Percentiles rank a stretch among this genome's conserved stretches.
These are phyloP conservation scores for Papilio aristodemus DNA, from an alignment of 1,140 invertebrate genomes.

Conservation along the genomic window DNA sequence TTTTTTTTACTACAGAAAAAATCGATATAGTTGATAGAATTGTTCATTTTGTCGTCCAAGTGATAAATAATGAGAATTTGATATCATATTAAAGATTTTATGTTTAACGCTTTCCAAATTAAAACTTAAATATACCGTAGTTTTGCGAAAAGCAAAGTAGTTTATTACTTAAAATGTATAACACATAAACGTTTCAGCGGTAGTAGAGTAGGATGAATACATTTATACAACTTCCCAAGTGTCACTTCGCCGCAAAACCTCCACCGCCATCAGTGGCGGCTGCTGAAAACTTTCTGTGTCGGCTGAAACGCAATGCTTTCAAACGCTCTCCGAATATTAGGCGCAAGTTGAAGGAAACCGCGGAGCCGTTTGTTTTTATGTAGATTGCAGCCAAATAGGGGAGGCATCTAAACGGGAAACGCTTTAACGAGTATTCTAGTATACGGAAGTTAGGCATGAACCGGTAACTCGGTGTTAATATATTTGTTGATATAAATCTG, in stretches of 20 bases:
- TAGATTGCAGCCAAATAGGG: not conserved
- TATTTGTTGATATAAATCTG: too few species aligned
- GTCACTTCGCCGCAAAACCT: slow-evolving; percentile 24
- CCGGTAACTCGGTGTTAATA: too few species aligned
- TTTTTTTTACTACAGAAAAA: too few species aligned
- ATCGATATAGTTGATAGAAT: too few species aligned
- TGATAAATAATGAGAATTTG: too few species aligned
- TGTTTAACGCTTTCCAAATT: too few species aligned
- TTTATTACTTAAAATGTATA: slow-evolving; percentile 1
- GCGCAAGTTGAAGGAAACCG: slow-evolving; percentile 21
- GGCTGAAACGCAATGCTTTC: slow-evolving; percentile 30
- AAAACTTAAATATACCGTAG: not conserved
- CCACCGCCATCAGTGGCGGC: slow-evolving; percentile 17
- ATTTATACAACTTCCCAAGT: slow-evolving; percentile 29
- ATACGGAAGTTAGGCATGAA: too few species aligned
- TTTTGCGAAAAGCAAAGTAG: not conserved
- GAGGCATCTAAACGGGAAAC: not conserved
- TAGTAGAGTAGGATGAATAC: slow-evolving; percentile 3
- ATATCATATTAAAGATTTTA: too few species aligned
- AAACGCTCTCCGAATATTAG: slow-evolving; percentile 7
- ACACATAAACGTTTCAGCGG: slow-evolving; percentile 4
- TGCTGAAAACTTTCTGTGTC: slow-evolving; percentile 29
- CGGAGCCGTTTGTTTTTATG: slow-evolving; percentile 17
- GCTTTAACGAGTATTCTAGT: too few species aligned
- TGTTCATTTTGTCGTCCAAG: too few species aligned